These are phyloP conservation scores for Ornithoptera priamus DNA, from an alignment of 2,888 invertebrate species.

Conservation along the genomic window DNA sequence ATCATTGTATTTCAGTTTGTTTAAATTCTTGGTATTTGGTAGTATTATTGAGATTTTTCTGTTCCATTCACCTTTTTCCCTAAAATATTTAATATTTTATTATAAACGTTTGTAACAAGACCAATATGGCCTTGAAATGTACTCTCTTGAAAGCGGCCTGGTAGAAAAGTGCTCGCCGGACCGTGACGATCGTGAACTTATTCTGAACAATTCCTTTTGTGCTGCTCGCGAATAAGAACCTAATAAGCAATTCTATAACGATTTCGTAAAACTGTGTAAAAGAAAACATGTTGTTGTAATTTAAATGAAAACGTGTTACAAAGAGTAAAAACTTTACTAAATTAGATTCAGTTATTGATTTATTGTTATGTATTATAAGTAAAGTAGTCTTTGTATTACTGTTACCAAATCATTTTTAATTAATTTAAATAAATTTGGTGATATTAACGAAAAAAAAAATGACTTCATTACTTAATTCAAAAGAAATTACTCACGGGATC, in stretches of 20 bases:
- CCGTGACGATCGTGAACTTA: conserved; percentile 76
- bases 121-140: conserved; percentile 62
- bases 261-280: conserved; percentile 13
- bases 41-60: background rate
- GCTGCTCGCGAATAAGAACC: conserved; percentile 28
- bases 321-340: background rate
- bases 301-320: background rate
- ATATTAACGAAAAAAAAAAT: too few relatives aligned
- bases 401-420: too few relatives aligned
- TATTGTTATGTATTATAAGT: too few relatives aligned
- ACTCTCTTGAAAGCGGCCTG: conserved; percentile 63
- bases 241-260: conserved; percentile 5
- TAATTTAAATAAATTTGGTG: too few relatives aligned
- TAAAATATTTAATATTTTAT: conserved; percentile 17
- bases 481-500: too few relatives aligned
- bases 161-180: conserved; percentile 65
- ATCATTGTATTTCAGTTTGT: background rate
- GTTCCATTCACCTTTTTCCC: background rate
- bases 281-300: background rate
- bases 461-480: too few relatives aligned
- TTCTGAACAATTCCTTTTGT: conserved; percentile 39
- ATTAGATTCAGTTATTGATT: too few relatives aligned
- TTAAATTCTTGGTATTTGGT: background rate
- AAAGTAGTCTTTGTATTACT: too few relatives aligned
- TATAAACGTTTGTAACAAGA: conserved; percentile 18